Conservation (phyloP, 35 echinoderm and acorn worm species). For the Heliocidaris erythrogramma region DNA sequence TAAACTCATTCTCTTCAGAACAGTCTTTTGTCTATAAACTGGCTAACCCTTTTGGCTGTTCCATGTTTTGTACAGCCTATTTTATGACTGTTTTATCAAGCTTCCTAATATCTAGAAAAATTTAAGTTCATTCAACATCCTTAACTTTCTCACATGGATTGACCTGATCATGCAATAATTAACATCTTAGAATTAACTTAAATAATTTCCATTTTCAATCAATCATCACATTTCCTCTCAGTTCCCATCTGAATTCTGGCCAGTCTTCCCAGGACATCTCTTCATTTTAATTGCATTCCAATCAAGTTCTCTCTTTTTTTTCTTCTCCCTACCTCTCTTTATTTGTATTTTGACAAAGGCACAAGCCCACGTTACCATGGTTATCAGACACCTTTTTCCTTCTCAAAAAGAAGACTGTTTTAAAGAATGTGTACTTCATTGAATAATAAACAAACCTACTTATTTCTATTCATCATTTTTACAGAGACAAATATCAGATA, state of each 20-base stretch:
- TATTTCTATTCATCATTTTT: not conserved
- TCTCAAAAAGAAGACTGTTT: not conserved
- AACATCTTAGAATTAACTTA: not conserved
- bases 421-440: not conserved
- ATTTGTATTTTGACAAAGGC: not conserved
- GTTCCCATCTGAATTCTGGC: not conserved
- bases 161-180: not conserved
- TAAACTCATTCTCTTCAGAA: not conserved
- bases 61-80: not conserved
- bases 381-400: no score
- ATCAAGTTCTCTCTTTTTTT: not conserved
- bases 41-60: not conserved
- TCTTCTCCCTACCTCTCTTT: not conserved
- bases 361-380: no score
- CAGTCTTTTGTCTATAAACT: not conserved
- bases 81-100: not conserved
- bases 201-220: not conserved
- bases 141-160: not conserved
- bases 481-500: not conserved
- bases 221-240: not conserved
- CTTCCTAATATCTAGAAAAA: not conserved
- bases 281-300: no score
- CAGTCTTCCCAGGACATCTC: not conserved
- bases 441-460: not conserved
- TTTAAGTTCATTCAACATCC: not conserved